phyloP scores from a whole-genome alignment of 2,113 vertebrate species.

The Brienomyrus brachyistius region DNA sequence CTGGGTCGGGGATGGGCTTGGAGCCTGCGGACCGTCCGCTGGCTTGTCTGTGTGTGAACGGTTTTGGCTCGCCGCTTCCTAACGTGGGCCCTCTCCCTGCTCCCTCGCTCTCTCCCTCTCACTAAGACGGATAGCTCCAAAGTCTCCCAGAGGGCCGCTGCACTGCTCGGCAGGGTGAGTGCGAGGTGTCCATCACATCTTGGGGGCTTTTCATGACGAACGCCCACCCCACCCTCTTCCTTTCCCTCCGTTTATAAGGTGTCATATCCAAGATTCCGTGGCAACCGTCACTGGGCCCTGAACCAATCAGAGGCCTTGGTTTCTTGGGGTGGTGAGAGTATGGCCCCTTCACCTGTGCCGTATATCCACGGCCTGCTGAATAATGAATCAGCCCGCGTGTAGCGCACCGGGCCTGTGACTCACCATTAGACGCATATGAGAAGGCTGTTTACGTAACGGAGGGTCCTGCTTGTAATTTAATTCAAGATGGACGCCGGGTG shows the following conservation, averaged over 20 bases:
- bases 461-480: not conserved
- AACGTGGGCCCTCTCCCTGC: slow-evolving; percentile 8
- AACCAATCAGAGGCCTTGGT: not conserved
- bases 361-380: not conserved
- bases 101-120: slow-evolving; percentile 14
- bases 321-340: not conserved
- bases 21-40: not conserved
- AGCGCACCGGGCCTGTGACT: not conserved
- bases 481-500: not conserved
- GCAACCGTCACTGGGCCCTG: not conserved
- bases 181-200: slow-evolving; percentile 30
- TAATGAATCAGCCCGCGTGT: not conserved
- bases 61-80: slow-evolving; percentile 3
- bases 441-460: not conserved
- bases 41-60: not conserved
- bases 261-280: not conserved
- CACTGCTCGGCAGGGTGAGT: slow-evolving; percentile 68
- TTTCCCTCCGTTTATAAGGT: slow-evolving; percentile 17
- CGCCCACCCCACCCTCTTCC: slow-evolving; percentile 10
- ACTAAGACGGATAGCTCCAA: slow-evolving; percentile 60
- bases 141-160: slow-evolving; percentile 56
- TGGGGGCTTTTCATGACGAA: slow-evolving; percentile 25
- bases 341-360: not conserved
- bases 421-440: not conserved
- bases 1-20: slow-evolving; percentile 29